These are phyloP conservation scores for Ochotona princeps DNA, from an alignment of 2,113 vertebrate species.

Conservation along the genomic window DNA sequence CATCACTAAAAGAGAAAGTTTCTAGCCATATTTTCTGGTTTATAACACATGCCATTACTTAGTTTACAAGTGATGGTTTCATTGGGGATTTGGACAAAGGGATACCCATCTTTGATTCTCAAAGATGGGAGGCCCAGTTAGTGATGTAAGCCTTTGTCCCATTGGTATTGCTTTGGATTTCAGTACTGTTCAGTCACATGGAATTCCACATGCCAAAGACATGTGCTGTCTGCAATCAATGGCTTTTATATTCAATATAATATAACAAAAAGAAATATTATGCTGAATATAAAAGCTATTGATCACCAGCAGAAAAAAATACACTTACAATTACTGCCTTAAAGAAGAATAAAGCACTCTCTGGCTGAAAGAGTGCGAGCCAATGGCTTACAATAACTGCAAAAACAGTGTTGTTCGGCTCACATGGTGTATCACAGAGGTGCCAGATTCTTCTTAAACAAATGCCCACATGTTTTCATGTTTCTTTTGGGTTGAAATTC, in stretches of 20 bases:
- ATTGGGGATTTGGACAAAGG: slow-evolving; percentile 14
- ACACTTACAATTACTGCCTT: slow-evolving; percentile 78
- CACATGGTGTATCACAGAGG: slow-evolving; percentile 55
- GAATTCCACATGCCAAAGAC: slow-evolving; percentile 72
- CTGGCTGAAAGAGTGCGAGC: slow-evolving; percentile 78
- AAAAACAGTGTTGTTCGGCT: slow-evolving; percentile 58
- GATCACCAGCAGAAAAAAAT: slow-evolving; percentile 84
- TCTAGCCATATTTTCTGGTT: background rate
- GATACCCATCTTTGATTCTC: slow-evolving; percentile 40
- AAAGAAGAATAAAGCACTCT: slow-evolving; percentile 72
- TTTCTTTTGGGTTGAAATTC: slow-evolving; percentile 67
- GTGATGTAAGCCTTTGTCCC: slow-evolving; percentile 51
- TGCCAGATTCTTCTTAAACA: slow-evolving; percentile 76
- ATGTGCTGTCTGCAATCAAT: slow-evolving; percentile 76
- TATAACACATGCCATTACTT: background rate
- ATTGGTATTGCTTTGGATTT: slow-evolving; percentile 57
- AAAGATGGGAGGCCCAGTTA: slow-evolving; percentile 48
- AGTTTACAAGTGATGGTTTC: background rate
- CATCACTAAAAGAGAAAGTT: background rate
- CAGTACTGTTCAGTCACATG: slow-evolving; percentile 65
- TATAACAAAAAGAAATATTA: slow-evolving; percentile 79
- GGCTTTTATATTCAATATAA: slow-evolving; percentile 74
- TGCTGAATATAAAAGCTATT: slow-evolving; percentile 82
- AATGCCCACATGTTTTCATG: slow-evolving; percentile 69
- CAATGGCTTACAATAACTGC: slow-evolving; percentile 61